A percentile compares a stretch with the other conserved stretches of the same genome.
phyloP scores from a whole-genome alignment of 92 coral and sea anemone species.

The Phymanthus crucifer region DNA sequence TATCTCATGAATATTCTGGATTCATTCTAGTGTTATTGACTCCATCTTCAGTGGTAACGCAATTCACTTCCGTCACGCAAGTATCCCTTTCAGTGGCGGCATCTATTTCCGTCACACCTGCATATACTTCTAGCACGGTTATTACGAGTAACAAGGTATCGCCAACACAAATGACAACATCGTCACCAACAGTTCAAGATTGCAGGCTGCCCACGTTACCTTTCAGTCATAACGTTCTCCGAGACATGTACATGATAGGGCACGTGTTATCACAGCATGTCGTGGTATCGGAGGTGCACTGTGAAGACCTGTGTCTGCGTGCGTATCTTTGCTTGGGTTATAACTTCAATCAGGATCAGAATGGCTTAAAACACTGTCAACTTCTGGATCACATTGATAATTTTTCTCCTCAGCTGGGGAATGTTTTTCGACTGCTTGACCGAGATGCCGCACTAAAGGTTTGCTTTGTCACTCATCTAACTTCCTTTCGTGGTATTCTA shows the following conservation, averaged over 20 bases:
- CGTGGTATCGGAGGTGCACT: slow-evolving; percentile 16
- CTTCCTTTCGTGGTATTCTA: no score
- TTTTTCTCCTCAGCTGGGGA: background rate
- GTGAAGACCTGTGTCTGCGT: slow-evolving; percentile 25
- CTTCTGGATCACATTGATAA: slow-evolving; percentile 15
- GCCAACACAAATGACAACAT: slow-evolving; percentile 4
- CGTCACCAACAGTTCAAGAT: background rate
- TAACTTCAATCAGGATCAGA: slow-evolving; percentile 8
- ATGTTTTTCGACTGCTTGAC: slow-evolving; percentile 16
- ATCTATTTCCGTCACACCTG: background rate
- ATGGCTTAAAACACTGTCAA: slow-evolving; percentile 6
- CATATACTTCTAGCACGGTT: background rate
- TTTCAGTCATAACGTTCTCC: slow-evolving; percentile 4
- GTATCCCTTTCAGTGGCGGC: background rate
- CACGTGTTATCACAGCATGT: background rate
- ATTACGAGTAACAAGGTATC: background rate
- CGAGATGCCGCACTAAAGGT: slow-evolving; percentile 10
- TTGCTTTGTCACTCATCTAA: background rate
- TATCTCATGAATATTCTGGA: background rate
- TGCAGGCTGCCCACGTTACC: background rate
- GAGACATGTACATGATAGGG: slow-evolving; percentile 15
- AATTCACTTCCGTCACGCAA: background rate
- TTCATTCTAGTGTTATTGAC: background rate
- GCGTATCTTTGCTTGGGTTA: slow-evolving; percentile 23
- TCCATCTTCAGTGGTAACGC: background rate